Evolutionary conservation across 2,888 invertebrate species (phyloP).

Genomic region (Syritta pipiens): DNA sequence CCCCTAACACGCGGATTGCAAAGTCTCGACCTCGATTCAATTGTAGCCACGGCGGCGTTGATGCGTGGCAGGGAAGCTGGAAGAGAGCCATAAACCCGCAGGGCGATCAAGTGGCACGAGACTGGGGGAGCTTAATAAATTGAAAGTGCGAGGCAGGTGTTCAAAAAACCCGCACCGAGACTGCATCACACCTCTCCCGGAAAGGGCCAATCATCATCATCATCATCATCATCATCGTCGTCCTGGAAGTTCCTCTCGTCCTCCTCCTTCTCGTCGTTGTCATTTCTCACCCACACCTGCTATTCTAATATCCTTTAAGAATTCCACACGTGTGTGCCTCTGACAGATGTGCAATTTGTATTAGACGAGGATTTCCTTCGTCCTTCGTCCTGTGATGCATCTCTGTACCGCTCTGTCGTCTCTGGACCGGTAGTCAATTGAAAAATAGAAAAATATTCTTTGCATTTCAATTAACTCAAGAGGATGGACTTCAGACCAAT

Average conservation of each 20-base stretch:
- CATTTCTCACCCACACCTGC: background rate
- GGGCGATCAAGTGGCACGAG: constrained; percentile 20
- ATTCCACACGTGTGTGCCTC: constrained; percentile 21
- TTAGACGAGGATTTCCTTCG: constrained; percentile 1
- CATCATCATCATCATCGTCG: constrained; percentile 17
- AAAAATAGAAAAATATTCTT: constrained; percentile 61
- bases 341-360: constrained; percentile 61
- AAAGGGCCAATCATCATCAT: constrained; percentile 39
- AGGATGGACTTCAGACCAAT: constrained; percentile 39
- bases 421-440: too few relatives aligned
- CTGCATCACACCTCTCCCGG: constrained; percentile 26
- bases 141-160: background rate
- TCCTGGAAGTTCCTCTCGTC: constrained; percentile 17
- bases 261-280: too few relatives aligned
- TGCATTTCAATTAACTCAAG: constrained; percentile 67
- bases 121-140: constrained; percentile 43
- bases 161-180: too few relatives aligned
- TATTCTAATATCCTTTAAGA: background rate
- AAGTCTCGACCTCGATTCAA: background rate
- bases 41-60: background rate
- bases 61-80: background rate
- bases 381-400: background rate
- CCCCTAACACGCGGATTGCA: too few relatives aligned
- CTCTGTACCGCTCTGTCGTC: too few relatives aligned
- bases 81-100: constrained; percentile 5